phyloP scores from a whole-genome alignment of 2,113 vertebrate genomes.

The Nannospalax galili region DNA sequence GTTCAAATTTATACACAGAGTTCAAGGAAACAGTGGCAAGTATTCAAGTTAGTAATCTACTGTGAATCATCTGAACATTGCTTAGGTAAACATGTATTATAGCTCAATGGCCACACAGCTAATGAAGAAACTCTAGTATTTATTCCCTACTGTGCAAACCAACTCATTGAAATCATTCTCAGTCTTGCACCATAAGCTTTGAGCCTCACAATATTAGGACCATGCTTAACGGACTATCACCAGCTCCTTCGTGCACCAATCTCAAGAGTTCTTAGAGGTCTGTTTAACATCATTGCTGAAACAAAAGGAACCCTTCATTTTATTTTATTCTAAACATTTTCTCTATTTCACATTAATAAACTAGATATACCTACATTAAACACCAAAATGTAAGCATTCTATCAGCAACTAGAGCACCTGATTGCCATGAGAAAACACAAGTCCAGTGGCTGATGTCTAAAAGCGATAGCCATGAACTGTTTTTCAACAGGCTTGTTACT shows the following conservation, averaged over 20 bases:
- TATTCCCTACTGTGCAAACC: neutral
- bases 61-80: neutral
- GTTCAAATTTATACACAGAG: constrained; percentile 27
- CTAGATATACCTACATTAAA: neutral
- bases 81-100: neutral
- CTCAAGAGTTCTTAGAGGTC: neutral
- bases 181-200: neutral
- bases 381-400: neutral
- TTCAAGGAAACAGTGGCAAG: constrained; percentile 2
- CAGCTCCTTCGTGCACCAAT: neutral
- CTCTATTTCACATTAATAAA: neutral
- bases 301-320: neutral
- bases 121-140: neutral
- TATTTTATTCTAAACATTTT: constrained; percentile 3
- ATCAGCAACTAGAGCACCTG: neutral
- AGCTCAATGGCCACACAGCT: neutral
- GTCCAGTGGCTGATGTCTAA: neutral
- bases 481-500: neutral
- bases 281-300: neutral
- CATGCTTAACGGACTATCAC: neutral
- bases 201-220: neutral
- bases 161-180: neutral
- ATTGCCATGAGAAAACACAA: neutral
- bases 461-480: neutral
- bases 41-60: neutral